Base-by-base conservation (phyloP, 2,797 vertebrate species). In the Otolemur crassicaudatus region DNA sequence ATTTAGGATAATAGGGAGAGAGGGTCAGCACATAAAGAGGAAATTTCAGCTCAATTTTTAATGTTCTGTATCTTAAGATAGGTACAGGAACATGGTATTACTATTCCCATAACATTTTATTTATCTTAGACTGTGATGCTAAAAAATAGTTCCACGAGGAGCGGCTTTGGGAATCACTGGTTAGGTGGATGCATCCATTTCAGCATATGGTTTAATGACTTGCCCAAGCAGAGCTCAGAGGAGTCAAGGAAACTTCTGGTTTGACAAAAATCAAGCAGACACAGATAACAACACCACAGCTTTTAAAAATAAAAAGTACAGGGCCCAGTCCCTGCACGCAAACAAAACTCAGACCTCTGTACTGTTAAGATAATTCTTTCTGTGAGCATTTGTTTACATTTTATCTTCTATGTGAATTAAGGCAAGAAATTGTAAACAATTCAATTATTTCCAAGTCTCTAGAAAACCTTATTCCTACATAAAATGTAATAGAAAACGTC, bases 381-480 rank as follows among this genome's bases (percentile, higher is more conserved):
- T 8, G 6, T 16, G 43, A 89, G 43, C 25, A 67, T 69, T 89
- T 86, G 69, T 76, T 69, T 84, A 46, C 49, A 37, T 58, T 91
- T 63, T 70, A 87, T 79, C 86, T 58, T 75, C 61, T 22, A 17
- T 70, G 88, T 76, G 76, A 92, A 56, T 40, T 61, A 79, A 94
- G 67, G 72, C 11, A 14, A 79, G 11, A 81, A 80, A 90, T 8
- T 61, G 43, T 40, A 40, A 61, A 80, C 88, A 88, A 84, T 40
- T 77, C 65, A 93, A 80, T 96, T 81, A 88, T 72, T 84, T 93
- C n/a, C 34, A 70, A 90, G 79, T 60, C 60, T 93, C 37, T 80
- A 95, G 67, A 53, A 88, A 82, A 96, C 17, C 63, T 87, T 70
- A 61, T 75, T 49, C 16, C 7, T 72, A 65, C 4, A 65, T 31